Base-by-base conservation (phyloP, 2,797 vertebrate species). In the Fistularia tabacaria region DNA sequence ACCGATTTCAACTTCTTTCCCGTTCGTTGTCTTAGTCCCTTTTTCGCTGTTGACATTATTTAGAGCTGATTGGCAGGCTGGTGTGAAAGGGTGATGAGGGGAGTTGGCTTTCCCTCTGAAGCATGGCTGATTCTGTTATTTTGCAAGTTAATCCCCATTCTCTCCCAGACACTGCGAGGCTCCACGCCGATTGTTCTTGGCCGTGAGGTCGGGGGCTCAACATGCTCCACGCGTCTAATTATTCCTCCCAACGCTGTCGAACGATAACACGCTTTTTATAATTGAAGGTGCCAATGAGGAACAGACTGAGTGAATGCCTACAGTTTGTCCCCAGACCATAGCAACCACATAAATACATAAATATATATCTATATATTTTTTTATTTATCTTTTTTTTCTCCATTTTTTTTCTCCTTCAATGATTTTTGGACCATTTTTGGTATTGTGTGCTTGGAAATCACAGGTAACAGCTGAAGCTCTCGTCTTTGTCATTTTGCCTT, bases 91-190 rank as follows among this genome's bases (percentile, higher is more conserved):
- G 25, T 51, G 69, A 69, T 52, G 54, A 25, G 25, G 25, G 25
- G 25, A 25, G 25, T 25, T 25, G 25, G 25, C 25, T 25, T 25
- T 25, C 2, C 25, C 69, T 69, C 38, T 73, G 49, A 64, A 71
- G 72, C 68, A 45, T 25, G 38, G 58, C 57, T 49, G 36, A 69
- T 59, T 74, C 59, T 69, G 62, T 79, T 71, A 73, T 71, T 10
- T 79, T 60, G 45, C 48, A n/a, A 49, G 70, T 67, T 82, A 78
- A 81, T 81, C 74, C 71, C 69, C 49, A 61, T 82, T 74, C 46
- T 72, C 57, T 70, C 46, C 39, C 55, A 57, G 43, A 71, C 50
- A 39, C 59, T 8, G 52, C 50, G 6, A 36, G 43, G 58, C 64
- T 74, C 51, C 43, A 49, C 38, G 0, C 42, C 50, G 51, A 65